Evolutionary conservation across 2,888 invertebrate genomes (phyloP).

Genomic region (Tachystola acroxantha): DNA sequence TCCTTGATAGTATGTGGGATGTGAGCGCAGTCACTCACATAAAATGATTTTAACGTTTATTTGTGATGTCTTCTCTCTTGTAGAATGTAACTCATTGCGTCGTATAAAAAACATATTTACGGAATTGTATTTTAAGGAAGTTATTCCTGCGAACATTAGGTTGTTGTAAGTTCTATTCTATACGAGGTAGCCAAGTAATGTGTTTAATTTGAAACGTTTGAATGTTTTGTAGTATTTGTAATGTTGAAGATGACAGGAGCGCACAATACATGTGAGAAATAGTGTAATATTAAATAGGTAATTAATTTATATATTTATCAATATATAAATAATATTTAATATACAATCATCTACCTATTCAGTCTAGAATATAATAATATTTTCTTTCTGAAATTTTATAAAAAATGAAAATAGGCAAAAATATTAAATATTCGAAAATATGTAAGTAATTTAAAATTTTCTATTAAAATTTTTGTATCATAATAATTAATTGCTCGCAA

Average conservation of each 20-base stretch:
- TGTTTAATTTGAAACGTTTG: constrained; percentile 22
- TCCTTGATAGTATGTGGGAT: no score
- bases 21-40: no score
- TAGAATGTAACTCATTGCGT: no score
- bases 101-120: constrained; percentile 18
- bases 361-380: constrained; percentile 12
- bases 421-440: neutral
- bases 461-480: no score
- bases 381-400: constrained; percentile 16
- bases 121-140: constrained; percentile 17
- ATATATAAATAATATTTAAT: constrained; percentile 33
- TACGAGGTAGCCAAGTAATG: constrained; percentile 3
- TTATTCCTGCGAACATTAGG: constrained; percentile 13
- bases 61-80: no score
- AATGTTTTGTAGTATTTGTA: constrained; percentile 46
- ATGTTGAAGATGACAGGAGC: constrained; percentile 60
- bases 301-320: constrained; percentile 53
- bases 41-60: no score
- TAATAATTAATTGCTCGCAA: no score
- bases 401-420: neutral
- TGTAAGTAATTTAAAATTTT: no score
- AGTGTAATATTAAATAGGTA: constrained; percentile 49
- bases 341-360: constrained; percentile 30
- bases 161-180: constrained; percentile 3
- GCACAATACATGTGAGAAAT: constrained; percentile 71